Conservation (phyloP, 2,113 vertebrate species). For the Zingel zingel region DNA sequence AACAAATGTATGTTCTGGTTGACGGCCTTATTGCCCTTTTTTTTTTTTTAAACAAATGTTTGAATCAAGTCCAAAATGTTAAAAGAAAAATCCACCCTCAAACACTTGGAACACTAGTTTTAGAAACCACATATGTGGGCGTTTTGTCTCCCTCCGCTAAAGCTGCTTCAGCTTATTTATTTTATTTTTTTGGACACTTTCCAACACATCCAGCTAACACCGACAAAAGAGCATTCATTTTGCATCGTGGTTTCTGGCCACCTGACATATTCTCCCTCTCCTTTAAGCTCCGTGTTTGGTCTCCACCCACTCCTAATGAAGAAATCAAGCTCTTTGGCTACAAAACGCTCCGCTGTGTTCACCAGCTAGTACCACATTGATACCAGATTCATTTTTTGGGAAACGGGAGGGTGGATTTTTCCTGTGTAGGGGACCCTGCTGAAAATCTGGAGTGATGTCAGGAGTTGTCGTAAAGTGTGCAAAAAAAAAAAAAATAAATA, state of each 20-base stretch:
- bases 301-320: background rate
- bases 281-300: background rate
- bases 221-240: background rate
- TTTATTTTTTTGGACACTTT: background rate
- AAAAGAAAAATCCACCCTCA: conserved; percentile 44
- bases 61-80: background rate
- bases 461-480: background rate
- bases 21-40: background rate
- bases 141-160: too few relatives aligned
- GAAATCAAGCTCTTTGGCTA: background rate
- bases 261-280: background rate
- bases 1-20: background rate
- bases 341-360: background rate
- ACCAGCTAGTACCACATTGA: background rate
- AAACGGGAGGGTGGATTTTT: conserved; percentile 42
- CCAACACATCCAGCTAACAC: background rate
- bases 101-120: background rate
- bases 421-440: conserved; percentile 36
- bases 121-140: background rate
- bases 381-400: background rate
- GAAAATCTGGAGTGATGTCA: conserved; percentile 31
- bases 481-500: background rate
- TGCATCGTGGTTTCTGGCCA: background rate
- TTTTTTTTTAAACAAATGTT: background rate
- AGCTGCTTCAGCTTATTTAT: background rate